These are phyloP conservation scores for Orientallactaga sibirica DNA, from an alignment of 2,797 vertebrate species.

Conservation along the genomic window DNA sequence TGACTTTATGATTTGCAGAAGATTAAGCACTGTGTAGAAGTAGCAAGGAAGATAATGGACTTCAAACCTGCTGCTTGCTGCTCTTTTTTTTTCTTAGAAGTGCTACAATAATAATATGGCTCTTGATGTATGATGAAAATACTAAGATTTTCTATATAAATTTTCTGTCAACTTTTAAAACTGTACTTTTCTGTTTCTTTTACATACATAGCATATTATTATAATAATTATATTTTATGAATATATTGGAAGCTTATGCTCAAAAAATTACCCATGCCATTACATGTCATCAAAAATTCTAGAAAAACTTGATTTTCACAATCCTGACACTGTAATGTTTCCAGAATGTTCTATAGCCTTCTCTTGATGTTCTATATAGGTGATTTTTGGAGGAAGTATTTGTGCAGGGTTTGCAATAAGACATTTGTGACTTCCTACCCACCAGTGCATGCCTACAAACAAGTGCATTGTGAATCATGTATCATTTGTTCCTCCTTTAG, in stretches of 20 bases:
- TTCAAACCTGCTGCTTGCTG: not conserved
- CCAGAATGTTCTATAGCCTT: not conserved
- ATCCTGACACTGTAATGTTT: not conserved
- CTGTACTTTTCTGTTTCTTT: not conserved
- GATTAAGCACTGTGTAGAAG: no score
- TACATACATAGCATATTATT: not conserved
- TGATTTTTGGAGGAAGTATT: not conserved
- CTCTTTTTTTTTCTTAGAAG: not conserved
- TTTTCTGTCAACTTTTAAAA: conserved; percentile 16
- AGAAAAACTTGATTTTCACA: not conserved
- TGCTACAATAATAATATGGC: not conserved
- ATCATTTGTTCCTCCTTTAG: not conserved
- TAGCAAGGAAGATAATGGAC: not conserved
- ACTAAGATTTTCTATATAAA: not conserved
- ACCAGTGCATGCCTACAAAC: not conserved
- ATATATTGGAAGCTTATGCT: not conserved
- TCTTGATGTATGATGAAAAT: not conserved
- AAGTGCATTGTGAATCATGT: no score
- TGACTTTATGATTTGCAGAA: not conserved
- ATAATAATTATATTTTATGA: not conserved
- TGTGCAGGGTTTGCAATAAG: not conserved
- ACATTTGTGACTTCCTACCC: accelerated
- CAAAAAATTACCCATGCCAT: not conserved
- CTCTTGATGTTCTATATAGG: not conserved
- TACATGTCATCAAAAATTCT: not conserved